Percentiles rank a stretch among this genome's conserved stretches.
Conservation (phyloP, 2,113 vertebrate species). For the Neomonachus schauinslandi region DNA sequence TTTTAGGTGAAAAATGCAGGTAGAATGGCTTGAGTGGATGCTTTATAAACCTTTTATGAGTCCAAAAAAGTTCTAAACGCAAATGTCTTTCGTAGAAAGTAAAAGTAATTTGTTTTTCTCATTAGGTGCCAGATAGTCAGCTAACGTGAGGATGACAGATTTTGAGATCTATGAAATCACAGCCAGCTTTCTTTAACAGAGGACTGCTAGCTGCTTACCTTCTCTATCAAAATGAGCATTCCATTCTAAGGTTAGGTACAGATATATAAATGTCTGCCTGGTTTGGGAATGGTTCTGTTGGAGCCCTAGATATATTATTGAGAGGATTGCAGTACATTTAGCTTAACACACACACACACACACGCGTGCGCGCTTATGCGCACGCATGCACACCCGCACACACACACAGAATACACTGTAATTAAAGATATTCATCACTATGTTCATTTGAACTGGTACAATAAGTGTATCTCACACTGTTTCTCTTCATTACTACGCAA, state of each 20-base stretch:
- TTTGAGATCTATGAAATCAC: conserved; percentile 62
- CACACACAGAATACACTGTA: conserved; percentile 38
- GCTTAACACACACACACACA: not conserved
- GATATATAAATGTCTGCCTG: not conserved
- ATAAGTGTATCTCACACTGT: conserved; percentile 69
- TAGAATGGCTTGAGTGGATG: conserved; percentile 68
- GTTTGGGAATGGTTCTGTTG: conserved; percentile 31
- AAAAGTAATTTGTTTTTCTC: conserved; percentile 82
- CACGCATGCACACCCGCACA: too few relatives aligned
- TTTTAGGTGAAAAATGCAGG: conserved; percentile 77
- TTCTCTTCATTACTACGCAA: conserved; percentile 78
- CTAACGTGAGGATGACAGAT: conserved; percentile 65
- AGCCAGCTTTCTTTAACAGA: conserved; percentile 67
- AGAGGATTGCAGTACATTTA: conserved; percentile 13
- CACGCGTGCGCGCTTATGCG: too few relatives aligned
- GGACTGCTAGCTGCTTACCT: not conserved
- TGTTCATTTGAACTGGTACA: conserved; percentile 57
- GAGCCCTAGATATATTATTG: conserved; percentile 25
- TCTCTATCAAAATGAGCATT: conserved; percentile 59
- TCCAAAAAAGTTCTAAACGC: conserved; percentile 66
- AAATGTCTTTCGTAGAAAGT: conserved; percentile 63
- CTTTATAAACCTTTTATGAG: conserved; percentile 75
- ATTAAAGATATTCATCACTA: conserved; percentile 79
- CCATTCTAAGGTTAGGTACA: conserved; percentile 47
- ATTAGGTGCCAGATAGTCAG: conserved; percentile 67